Evolutionary conservation across 2,888 invertebrate species (phyloP).

Genomic region (Lymantria dispar): DNA sequence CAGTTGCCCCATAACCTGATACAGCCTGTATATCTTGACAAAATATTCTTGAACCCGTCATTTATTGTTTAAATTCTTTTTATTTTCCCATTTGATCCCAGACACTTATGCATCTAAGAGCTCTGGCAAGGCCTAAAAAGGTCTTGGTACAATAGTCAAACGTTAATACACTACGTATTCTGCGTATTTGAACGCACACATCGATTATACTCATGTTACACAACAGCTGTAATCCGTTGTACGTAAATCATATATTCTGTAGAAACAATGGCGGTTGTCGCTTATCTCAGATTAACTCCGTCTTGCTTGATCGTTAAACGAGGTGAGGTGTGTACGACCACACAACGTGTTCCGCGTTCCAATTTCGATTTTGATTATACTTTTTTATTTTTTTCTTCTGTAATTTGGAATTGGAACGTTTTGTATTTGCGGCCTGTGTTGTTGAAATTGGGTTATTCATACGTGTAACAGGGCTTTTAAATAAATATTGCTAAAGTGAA

Average conservation of each 20-base stretch:
- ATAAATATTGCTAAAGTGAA: neutral
- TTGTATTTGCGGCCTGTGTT: neutral
- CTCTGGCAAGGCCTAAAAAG: too few species aligned
- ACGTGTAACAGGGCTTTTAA: neutral
- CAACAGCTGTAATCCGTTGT: constrained; percentile 40
- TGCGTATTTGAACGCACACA: constrained; percentile 8
- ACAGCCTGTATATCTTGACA: too few species aligned
- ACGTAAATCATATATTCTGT: constrained; percentile 56
- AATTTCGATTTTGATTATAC: constrained; percentile 30
- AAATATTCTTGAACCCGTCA: too few species aligned
- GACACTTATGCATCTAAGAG: too few species aligned
- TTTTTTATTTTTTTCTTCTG: constrained; percentile 13
- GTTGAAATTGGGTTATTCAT: neutral
- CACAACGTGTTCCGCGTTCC: constrained; percentile 47
- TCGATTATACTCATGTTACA: constrained; percentile 25
- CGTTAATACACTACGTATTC: neutral
- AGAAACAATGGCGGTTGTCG: constrained; percentile 46
- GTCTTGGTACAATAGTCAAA: too few species aligned
- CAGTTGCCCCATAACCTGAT: too few species aligned
- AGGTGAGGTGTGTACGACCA: constrained; percentile 40
- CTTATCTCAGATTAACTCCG: constrained; percentile 51
- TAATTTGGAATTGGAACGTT: constrained; percentile 2
- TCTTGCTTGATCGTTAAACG: constrained; percentile 19
- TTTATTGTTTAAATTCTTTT: too few species aligned
- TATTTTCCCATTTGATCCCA: too few species aligned